A percentile compares a stretch with the other conserved stretches of the same genome.
These are phyloP conservation scores for Rhyacophila evoluta DNA, from an alignment of 2,888 invertebrate genomes.

Conservation along the genomic window DNA sequence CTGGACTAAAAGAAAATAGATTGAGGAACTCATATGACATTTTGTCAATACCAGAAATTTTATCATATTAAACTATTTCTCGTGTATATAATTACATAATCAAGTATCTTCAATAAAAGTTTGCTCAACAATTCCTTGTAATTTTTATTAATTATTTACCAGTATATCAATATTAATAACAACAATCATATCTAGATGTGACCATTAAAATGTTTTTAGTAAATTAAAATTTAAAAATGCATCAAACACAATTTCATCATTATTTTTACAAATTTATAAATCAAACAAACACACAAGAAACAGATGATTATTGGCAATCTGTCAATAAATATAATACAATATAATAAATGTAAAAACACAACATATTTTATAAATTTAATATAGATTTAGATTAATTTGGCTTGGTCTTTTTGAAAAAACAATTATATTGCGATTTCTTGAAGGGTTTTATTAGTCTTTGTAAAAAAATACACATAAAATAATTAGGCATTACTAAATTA, in stretches of 20 bases:
- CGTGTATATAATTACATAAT: too few relatives aligned
- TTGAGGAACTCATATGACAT: too few relatives aligned
- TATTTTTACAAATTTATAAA: neutral
- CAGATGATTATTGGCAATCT: neutral
- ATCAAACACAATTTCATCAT: neutral
- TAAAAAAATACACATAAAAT: neutral
- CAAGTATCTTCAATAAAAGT: too few relatives aligned
- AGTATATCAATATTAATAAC: too few relatives aligned
- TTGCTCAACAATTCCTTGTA: too few relatives aligned
- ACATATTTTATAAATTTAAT: neutral
- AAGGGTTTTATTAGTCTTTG: neutral
- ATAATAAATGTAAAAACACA: neutral
- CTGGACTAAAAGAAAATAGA: too few relatives aligned
- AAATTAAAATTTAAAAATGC: too few relatives aligned
- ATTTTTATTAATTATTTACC: too few relatives aligned
- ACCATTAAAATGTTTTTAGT: too few relatives aligned
- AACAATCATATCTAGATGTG: too few relatives aligned
- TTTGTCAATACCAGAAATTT: too few relatives aligned
- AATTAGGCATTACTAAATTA: neutral
- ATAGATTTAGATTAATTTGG: slow-evolving; percentile 1
- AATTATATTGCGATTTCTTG: slow-evolving; percentile 1
- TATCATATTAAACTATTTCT: too few relatives aligned
- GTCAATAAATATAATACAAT: neutral
- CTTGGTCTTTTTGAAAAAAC: slow-evolving; percentile 5
- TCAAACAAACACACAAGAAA: neutral